phyloP scores from a whole-genome alignment of 1,140 invertebrate species.

The Chrysomallon squamiferum region DNA sequence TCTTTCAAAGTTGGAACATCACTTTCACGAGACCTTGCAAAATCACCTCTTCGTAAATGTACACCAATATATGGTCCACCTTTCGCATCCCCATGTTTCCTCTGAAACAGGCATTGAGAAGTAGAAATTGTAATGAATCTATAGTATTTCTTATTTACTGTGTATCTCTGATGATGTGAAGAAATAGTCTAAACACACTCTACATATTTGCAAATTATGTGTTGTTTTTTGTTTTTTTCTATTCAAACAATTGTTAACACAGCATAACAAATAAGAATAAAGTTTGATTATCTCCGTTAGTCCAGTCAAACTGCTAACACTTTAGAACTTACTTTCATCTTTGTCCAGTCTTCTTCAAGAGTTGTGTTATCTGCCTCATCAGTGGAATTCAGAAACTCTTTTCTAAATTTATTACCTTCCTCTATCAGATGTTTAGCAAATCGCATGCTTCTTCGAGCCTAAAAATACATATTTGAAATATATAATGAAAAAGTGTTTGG shows the following conservation, averaged over 20 bases:
- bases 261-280: too few species aligned
- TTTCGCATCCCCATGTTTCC: slow-evolving; percentile 58
- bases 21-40: slow-evolving; percentile 72
- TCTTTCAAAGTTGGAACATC: slow-evolving; percentile 76
- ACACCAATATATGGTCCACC: slow-evolving; percentile 82
- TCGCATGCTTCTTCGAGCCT: slow-evolving; percentile 83
- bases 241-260: too few species aligned
- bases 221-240: too few species aligned
- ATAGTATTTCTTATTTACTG: neutral
- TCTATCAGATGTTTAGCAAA: slow-evolving; percentile 77
- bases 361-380: slow-evolving; percentile 71
- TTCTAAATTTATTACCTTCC: slow-evolving; percentile 77
- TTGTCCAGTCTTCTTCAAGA: slow-evolving; percentile 69
- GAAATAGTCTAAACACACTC: too few species aligned
- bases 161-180: neutral
- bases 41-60: slow-evolving; percentile 87
- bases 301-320: too few species aligned
- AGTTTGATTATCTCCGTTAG: too few species aligned
- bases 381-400: slow-evolving; percentile 73
- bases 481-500: too few species aligned
- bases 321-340: slow-evolving; percentile 75
- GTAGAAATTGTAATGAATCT: neutral
- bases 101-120: slow-evolving; percentile 56
- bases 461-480: neutral
- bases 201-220: too few species aligned